Evolutionary conservation across 2,113 vertebrate genomes (phyloP).

Genomic region (Hippolais icterina): DNA sequence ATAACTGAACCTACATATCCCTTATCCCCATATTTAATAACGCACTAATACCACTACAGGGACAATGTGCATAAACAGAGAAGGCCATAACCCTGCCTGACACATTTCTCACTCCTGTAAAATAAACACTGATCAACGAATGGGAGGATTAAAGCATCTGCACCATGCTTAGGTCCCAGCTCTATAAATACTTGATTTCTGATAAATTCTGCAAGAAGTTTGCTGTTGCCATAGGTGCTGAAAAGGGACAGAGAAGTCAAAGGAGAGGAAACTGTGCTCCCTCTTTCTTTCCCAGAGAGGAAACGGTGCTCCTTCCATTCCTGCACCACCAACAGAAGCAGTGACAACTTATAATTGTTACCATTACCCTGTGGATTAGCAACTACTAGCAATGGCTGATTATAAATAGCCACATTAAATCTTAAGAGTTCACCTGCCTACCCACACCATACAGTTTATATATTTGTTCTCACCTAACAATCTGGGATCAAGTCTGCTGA

Average conservation of each 20-base stretch:
- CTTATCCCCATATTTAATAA: neutral
- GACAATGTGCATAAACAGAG: neutral
- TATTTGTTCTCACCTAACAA: neutral
- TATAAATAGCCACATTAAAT: neutral
- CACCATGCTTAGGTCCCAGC: neutral
- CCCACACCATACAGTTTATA: neutral
- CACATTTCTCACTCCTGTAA: neutral
- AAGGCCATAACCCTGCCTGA: neutral
- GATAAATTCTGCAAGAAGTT: neutral
- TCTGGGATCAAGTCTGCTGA: neutral
- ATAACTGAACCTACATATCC: neutral
- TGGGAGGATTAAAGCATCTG: neutral
- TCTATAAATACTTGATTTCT: neutral
- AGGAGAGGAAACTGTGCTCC: fast-evolving
- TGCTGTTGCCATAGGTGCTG: neutral
- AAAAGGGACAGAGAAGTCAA: neutral
- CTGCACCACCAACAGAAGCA: neutral
- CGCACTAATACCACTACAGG: neutral
- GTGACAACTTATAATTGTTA: neutral
- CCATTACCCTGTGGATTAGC: neutral
- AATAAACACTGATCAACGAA: neutral
- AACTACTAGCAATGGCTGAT: neutral
- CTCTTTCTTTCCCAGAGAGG: neutral
- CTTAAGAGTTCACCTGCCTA: neutral
- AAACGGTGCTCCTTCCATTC: neutral